Percentiles rank a stretch among this genome's conserved stretches.
Evolutionary conservation across 53 echinoderm and acorn worm genomes (phyloP).

Genomic region (Temnopleurus reevesii): DNA sequence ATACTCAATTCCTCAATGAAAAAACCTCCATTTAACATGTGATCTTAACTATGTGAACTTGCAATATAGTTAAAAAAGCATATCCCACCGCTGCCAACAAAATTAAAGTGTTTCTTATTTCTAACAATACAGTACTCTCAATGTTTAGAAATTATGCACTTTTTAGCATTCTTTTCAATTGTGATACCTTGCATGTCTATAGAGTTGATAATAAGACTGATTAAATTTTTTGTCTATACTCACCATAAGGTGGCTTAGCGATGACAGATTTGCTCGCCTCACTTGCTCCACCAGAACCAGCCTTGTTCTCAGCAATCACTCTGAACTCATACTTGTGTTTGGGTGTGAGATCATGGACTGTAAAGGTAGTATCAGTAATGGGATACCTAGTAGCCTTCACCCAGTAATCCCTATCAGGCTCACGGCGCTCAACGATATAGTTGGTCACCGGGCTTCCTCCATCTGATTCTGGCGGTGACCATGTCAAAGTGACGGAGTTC

Average conservation of each 20-base stretch:
- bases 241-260: constrained; percentile 93
- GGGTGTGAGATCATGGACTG: constrained; percentile 75
- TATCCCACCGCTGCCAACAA: no score
- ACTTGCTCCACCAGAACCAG: constrained; percentile 85
- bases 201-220: no score
- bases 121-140: no score
- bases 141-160: no score
- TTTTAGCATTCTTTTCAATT: no score
- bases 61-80: no score
- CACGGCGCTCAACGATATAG: constrained; percentile 86
- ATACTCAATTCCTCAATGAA: no score
- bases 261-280: constrained; percentile 76
- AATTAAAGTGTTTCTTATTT: no score
- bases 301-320: constrained; percentile 86
- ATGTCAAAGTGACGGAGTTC: constrained; percentile 75
- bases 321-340: constrained; percentile 89
- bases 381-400: constrained; percentile 69
- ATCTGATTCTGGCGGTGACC: constrained; percentile 85
- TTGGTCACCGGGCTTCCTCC: constrained; percentile 90
- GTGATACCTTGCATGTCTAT: no score
- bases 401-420: constrained; percentile 78
- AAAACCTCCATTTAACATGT: no score
- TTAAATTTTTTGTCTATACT: no score
- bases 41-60: no score
- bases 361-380: constrained; percentile 71